These are phyloP conservation scores for Cherax destructor DNA, from an alignment of 1,140 invertebrate genomes.

Conservation along the genomic window DNA sequence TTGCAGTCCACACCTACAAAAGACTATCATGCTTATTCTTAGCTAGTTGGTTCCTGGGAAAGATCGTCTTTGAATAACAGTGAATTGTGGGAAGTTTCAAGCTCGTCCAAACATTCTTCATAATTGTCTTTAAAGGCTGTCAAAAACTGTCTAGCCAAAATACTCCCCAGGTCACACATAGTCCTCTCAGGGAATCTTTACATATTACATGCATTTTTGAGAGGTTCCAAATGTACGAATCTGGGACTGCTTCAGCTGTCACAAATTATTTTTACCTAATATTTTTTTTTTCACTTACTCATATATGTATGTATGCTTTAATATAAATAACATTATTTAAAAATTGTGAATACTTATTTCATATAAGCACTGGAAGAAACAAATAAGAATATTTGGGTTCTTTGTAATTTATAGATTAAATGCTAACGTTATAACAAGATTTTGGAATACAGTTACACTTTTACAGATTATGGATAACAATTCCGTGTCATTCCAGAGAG, in stretches of 20 bases:
- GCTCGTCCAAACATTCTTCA: not conserved
- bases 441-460: not conserved
- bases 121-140: not conserved
- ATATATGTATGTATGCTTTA: not conserved
- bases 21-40: not conserved
- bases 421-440: not conserved
- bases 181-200: not conserved
- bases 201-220: not conserved
- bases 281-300: not conserved
- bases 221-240: no score
- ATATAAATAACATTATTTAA: not conserved
- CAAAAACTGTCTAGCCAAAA: not conserved
- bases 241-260: not conserved
- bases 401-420: no score
- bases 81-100: not conserved
- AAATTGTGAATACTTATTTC: not conserved
- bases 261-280: not conserved
- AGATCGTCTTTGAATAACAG: not conserved
- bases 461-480: not conserved
- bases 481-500: not conserved
- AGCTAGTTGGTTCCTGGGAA: not conserved
- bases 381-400: no score
- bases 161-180: not conserved
- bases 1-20: not conserved
- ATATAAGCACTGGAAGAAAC: no score